phyloP scores from a whole-genome alignment of 1,140 invertebrate species.

The Temnothorax nylanderi region DNA sequence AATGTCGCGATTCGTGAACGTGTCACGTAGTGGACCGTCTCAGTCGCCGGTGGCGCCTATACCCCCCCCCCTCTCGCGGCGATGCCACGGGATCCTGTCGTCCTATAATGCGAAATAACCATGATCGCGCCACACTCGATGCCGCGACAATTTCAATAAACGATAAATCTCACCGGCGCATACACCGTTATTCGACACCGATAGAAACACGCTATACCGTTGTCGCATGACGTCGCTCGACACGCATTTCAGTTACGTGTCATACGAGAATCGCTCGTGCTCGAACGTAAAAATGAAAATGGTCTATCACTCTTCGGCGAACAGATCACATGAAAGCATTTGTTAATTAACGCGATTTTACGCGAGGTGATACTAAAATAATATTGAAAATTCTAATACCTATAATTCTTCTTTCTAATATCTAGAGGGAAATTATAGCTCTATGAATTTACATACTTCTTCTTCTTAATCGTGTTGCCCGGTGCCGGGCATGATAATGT shows the following conservation, averaged over 20 bases:
- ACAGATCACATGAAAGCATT: not conserved
- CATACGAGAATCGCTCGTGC: not conserved
- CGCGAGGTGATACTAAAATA: constrained; percentile 4
- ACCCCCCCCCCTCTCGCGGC: not conserved
- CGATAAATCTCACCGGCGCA: constrained; percentile 65
- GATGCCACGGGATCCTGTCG: constrained; percentile 40
- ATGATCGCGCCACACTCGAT: constrained; percentile 54
- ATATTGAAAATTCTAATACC: not conserved
- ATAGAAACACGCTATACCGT: not conserved
- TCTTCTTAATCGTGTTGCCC: no score
- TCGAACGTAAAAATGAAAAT: not conserved
- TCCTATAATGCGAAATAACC: constrained; percentile 66
- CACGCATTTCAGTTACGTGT: constrained; percentile 32
- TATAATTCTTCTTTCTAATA: not conserved
- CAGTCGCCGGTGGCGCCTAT: constrained; percentile 26
- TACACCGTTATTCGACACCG: constrained; percentile 26
- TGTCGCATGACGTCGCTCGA: constrained; percentile 8
- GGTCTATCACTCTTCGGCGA: not conserved
- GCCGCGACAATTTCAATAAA: constrained; percentile 70
- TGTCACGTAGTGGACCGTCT: constrained; percentile 71
- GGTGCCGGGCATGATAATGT: no score
- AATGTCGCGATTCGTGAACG: constrained; percentile 76
- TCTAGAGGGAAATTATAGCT: not conserved
- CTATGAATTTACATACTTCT: not conserved
- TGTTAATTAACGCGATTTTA: not conserved